Evolutionary conservation across 2,888 invertebrate genomes (phyloP).

Genomic region (Tenthredo scrophulariae): DNA sequence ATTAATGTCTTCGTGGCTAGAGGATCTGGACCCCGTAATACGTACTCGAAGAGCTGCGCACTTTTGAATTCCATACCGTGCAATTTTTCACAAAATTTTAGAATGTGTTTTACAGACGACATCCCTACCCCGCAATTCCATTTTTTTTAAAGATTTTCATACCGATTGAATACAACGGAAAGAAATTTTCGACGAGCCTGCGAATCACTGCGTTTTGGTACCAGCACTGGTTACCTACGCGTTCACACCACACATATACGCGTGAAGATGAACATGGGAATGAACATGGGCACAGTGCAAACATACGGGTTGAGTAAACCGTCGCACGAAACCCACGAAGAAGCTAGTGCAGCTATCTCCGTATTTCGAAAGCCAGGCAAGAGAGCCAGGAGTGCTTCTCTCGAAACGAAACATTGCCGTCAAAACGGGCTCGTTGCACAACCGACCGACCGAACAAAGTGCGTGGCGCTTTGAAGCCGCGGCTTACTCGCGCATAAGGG

Average conservation of each 20-base stretch:
- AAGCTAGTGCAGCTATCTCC: constrained; percentile 9
- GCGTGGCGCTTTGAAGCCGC: constrained; percentile 34
- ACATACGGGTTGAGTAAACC: neutral
- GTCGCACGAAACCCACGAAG: neutral
- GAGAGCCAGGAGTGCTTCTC: constrained; percentile 24
- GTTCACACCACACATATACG: neutral
- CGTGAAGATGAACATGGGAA: neutral
- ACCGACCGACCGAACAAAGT: constrained; percentile 36
- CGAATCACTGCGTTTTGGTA: neutral
- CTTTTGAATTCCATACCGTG: neutral
- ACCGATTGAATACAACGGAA: neutral
- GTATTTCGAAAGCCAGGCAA: constrained; percentile 27
- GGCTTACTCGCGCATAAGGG: neutral
- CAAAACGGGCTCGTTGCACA: constrained; percentile 39
- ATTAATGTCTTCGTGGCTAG: constrained; percentile 38
- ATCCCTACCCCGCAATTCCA: neutral
- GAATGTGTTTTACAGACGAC: neutral
- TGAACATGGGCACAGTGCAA: neutral
- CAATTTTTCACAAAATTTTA: neutral
- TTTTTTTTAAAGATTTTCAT: neutral
- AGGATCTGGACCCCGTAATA: constrained; percentile 17
- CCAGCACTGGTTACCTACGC: constrained; percentile 10
- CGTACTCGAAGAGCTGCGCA: neutral
- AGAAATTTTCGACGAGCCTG: neutral
- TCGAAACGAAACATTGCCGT: constrained; percentile 39